Evolutionary conservation across 2,113 vertebrate species (phyloP).

Genomic region (Cephalopterus ornatus): DNA sequence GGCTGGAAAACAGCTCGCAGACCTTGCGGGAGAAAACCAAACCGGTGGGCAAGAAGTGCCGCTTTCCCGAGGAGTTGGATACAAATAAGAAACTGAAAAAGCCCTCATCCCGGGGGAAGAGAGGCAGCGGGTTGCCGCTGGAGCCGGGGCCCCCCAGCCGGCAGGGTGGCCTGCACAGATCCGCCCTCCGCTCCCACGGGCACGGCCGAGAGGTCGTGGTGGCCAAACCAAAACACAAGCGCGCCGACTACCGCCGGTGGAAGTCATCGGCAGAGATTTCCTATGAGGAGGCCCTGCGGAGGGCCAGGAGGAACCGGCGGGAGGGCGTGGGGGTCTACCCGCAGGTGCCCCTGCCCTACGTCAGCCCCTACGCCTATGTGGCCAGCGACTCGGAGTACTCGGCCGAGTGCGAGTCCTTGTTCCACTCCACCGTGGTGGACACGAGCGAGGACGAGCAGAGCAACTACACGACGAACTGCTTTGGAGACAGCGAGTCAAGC

Average conservation of each 20-base stretch:
- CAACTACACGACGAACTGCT: slow-evolving; percentile 92
- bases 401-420: slow-evolving; percentile 90
- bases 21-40: slow-evolving; percentile 73
- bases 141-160: slow-evolving; percentile 70
- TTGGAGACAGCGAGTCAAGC: slow-evolving; percentile 92
- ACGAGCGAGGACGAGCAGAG: slow-evolving; percentile 90
- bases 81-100: slow-evolving; percentile 78
- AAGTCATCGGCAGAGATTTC: slow-evolving; percentile 78
- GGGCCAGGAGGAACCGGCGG: slow-evolving; percentile 73
- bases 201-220: slow-evolving; percentile 79
- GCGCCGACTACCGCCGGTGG: slow-evolving; percentile 80
- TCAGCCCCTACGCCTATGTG: slow-evolving; percentile 78
- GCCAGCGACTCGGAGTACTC: slow-evolving; percentile 96
- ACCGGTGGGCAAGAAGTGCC: slow-evolving; percentile 67
- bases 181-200: slow-evolving; percentile 45
- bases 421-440: slow-evolving; percentile 92
- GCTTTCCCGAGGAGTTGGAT: slow-evolving; percentile 76
- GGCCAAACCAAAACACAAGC: slow-evolving; percentile 88
- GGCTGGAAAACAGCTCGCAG: slow-evolving; percentile 62
- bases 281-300: slow-evolving; percentile 79
- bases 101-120: slow-evolving; percentile 68
- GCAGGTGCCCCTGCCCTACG: slow-evolving; percentile 64
- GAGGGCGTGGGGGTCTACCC: slow-evolving; percentile 70
- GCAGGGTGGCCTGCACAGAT: slow-evolving; percentile 47
- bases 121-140: slow-evolving; percentile 45